Base-by-base conservation (phyloP, 1,140 invertebrate genomes). In the Meloidogyne floridensis region DNA sequence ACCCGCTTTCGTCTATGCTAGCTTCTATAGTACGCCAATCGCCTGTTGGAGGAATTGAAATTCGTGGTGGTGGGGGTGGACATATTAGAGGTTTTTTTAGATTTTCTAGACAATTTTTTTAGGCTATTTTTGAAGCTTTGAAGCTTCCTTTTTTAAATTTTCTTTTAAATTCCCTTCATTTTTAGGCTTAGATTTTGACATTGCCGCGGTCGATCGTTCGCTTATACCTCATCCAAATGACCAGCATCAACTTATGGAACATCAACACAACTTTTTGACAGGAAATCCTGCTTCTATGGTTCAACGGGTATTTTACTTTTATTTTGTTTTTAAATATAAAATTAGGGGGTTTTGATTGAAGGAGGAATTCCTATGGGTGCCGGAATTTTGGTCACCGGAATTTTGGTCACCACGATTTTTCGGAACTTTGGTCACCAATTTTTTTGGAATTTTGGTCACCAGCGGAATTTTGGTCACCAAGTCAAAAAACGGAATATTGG, bases 191-290 rank as follows among this genome's bases (percentile, higher is more conserved):
- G 59, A 65, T 18, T 65, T 65, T n/a, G 59, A 65, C n/a, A n/a
- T 65, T 3, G n/a, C 59, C n/a, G 59, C 59, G 18, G 18, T 2
- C 47, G 77, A 79, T 79, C 77, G 77, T 43, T 47, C 77, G 8
- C 42, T 72, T n/a, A 13, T 74, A n/a, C 77, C 77, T 69, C 77
- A 79, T 51, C 77, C 77, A 54, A 79, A 79, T 43, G 77, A 79
- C 18, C 42, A 65, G n/a, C 43, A 65, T 54, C 53, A 71, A 53
- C 15, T 53, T n/a, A 65, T 72, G 43, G 65, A 79, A 79, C 54
- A 51, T 42, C 42, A 72, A 69, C 20, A 15, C 8, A 72, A 11
- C 72, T 65, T 51, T 65, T 8, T 65, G 5, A 42, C 75, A 43
- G 77, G 77, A 43, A 79, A n/a, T 15, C 65, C 77, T 13, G 77